Conservation (phyloP, 2,113 vertebrate genomes). For the Myrmophylax atrothorax region DNA sequence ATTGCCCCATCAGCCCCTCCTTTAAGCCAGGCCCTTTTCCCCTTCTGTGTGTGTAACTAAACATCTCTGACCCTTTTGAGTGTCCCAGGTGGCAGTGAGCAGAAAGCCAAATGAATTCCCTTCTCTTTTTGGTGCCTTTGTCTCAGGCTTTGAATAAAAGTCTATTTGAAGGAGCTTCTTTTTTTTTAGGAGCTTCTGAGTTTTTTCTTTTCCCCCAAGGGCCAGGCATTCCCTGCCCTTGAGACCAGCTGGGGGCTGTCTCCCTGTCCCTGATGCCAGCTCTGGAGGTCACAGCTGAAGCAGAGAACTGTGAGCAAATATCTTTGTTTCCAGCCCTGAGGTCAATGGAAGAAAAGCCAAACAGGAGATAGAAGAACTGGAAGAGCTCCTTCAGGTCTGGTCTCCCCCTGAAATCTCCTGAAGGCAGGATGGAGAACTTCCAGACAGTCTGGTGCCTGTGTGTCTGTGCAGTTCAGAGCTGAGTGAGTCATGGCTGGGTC, state of each 20-base stretch:
- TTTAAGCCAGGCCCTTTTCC: background rate
- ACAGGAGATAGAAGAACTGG: background rate
- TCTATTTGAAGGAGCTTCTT: constrained; percentile 71
- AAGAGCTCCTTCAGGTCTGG: background rate
- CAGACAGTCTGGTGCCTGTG: constrained; percentile 5
- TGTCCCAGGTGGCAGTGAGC: background rate
- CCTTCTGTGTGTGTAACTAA: background rate
- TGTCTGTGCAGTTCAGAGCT: background rate
- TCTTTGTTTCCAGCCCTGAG: background rate
- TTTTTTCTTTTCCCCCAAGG: constrained; percentile 4
- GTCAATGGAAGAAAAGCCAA: background rate
- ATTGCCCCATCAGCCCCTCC: background rate
- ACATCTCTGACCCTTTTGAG: background rate
- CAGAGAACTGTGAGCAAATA: background rate
- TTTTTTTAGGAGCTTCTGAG: constrained; percentile 67
- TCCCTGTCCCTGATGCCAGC: background rate
- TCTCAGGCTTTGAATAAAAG: constrained; percentile 62
- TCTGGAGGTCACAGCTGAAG: constrained; percentile 7
- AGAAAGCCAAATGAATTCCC: constrained; percentile 51
- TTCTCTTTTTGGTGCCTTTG: constrained; percentile 66
- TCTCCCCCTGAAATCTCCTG: background rate
- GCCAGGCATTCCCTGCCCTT: background rate
- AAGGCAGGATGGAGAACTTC: constrained; percentile 1
- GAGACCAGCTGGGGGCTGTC: background rate
- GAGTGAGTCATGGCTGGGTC: background rate